Evolutionary conservation across 2,113 vertebrate genomes (phyloP).

Genomic region (Monopterus albus): DNA sequence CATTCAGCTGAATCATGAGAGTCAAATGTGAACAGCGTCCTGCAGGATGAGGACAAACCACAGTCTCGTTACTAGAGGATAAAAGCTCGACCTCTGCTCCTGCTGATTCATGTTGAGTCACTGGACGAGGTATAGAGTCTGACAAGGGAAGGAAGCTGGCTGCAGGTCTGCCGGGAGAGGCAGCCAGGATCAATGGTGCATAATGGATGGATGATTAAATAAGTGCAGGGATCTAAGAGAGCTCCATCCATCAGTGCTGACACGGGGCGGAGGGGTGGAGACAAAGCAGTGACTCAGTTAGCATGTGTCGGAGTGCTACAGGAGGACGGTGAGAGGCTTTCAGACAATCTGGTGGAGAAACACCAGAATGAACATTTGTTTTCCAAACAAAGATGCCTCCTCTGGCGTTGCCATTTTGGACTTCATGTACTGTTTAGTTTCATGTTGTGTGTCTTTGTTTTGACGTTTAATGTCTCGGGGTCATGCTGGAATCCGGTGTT

Average conservation of each 20-base stretch:
- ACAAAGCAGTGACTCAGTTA: too few species aligned
- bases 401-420: too few species aligned
- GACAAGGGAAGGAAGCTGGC: constrained; percentile 22
- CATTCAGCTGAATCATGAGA: not conserved
- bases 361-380: too few species aligned
- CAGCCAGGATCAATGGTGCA: constrained; percentile 50
- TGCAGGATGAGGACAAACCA: constrained; percentile 4
- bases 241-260: constrained; percentile 65
- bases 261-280: not conserved
- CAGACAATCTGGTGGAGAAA: not conserved
- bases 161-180: not conserved
- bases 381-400: too few species aligned
- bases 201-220: constrained; percentile 74
- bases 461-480: too few species aligned
- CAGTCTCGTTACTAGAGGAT: constrained; percentile 49
- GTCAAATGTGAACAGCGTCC: not conserved
- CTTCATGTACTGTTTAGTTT: too few species aligned
- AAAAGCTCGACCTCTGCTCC: constrained; percentile 57
- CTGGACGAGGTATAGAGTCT: constrained; percentile 18
- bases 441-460: too few species aligned
- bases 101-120: constrained; percentile 62
- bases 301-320: too few species aligned
- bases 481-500: too few species aligned
- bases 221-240: constrained; percentile 52
- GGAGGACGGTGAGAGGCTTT: not conserved